These are phyloP conservation scores for Falco berigora DNA, from an alignment of 2,797 vertebrate species.

Conservation along the genomic window DNA sequence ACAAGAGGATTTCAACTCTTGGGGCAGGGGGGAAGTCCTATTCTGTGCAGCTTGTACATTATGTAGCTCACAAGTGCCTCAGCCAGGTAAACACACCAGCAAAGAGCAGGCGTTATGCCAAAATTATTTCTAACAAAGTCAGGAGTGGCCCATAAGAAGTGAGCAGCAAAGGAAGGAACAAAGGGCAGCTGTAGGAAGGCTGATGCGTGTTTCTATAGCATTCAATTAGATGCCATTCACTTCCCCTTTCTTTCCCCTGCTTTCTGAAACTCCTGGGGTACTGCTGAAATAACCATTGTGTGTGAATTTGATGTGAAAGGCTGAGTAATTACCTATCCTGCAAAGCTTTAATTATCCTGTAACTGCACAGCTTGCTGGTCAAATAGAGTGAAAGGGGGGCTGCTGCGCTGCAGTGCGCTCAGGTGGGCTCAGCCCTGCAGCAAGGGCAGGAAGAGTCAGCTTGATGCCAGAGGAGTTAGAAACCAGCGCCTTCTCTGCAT, in stretches of 20 bases:
- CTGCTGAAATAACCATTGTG: background rate
- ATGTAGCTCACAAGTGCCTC: background rate
- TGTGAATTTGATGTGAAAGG: background rate
- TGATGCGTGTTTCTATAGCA: background rate
- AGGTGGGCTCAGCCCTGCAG: background rate
- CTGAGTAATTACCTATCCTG: background rate
- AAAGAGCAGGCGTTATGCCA: background rate
- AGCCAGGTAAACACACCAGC: background rate
- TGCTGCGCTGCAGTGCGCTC: background rate
- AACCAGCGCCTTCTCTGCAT: background rate
- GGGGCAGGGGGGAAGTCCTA: too few species aligned
- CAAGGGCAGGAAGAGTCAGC: background rate
- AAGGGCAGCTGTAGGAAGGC: conserved; percentile 16
- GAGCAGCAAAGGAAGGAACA: background rate
- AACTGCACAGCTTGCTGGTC: background rate
- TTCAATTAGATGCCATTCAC: background rate
- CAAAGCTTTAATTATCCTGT: background rate
- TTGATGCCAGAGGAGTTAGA: background rate
- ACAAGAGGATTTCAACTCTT: background rate
- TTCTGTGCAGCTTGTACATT: fast-evolving
- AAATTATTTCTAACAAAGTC: background rate
- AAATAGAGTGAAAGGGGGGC: background rate
- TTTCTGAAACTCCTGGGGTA: background rate
- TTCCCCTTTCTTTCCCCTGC: background rate
- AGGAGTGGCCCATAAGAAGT: background rate